Base-by-base conservation (phyloP, 2,888 invertebrate species). In the Agriopis marginaria region DNA sequence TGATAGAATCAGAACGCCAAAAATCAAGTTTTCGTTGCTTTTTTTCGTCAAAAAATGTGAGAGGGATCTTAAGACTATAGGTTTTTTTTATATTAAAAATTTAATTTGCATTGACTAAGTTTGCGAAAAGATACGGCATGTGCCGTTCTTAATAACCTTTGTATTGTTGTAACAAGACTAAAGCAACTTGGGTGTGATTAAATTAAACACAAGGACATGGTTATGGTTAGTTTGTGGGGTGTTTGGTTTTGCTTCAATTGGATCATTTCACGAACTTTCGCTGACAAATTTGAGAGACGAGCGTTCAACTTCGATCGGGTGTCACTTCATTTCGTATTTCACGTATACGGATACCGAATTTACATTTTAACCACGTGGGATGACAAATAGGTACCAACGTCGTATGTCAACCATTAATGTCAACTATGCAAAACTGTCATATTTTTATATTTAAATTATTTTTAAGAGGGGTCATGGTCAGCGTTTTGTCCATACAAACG, bases 201-300 rank as follows among this genome's bases (percentile, higher is more conserved):
- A 60, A 60, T 60, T 40, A 49, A 62, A 50, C 50, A 51, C 42
- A 44, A 51, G 17, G 12, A 62, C 51, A 51, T 62, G 42, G 42
- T 17, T 44, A 44, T 51, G 51, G 40, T 51, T 62, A 62, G 54
- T 63, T 63, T 32, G 45, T 63, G 51, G 45, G n/a, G 12, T 63
- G 60, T 49, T 45, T 40, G 12, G 49, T 63, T 45, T 45, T n/a
- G 32, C 44, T 63, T 63, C n/a, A 63, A 63, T 54, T 63, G 63
- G 53, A 63, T 62, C 50, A 49, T 53, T 45, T 45, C 63, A n/a
- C 44, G 32, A 54, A 63, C 63, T 63, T 63, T 54, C 51, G 50
- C 47, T 23, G n/a, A 42, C 44, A 10, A 63, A 42, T 23, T 32
- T 62, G 47, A 45, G 47, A 32, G 7, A 14, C 45, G n/a, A 60